Evolutionary conservation across 2,113 vertebrate species (phyloP).

Genomic region (Anarrhichthys ocellatus): DNA sequence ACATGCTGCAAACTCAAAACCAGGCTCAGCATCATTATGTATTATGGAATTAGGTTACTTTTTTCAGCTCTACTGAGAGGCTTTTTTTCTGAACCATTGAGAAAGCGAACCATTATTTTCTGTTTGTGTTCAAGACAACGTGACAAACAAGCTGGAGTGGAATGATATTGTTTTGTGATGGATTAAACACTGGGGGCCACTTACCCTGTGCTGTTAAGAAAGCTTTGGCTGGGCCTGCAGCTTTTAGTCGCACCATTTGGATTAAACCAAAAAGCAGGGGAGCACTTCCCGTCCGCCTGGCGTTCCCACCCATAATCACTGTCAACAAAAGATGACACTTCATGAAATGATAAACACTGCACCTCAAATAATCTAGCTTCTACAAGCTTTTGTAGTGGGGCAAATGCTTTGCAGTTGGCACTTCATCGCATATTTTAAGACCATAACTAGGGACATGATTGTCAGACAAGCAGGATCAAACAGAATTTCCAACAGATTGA

Average conservation of each 20-base stretch:
- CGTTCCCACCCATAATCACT: slow-evolving; percentile 97
- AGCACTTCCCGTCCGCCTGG: slow-evolving; percentile 89
- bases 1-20: slow-evolving; percentile 14
- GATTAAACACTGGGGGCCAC: slow-evolving; percentile 67
- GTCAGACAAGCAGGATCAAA: slow-evolving; percentile 81
- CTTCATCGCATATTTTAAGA: slow-evolving; percentile 64
- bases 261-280: slow-evolving; percentile 96
- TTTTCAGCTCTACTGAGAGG: neutral
- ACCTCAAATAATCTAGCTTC: slow-evolving; percentile 52
- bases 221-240: slow-evolving; percentile 91
- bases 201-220: slow-evolving; percentile 96
- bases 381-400: slow-evolving; percentile 54
- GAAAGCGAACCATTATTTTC: slow-evolving; percentile 39
- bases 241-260: slow-evolving; percentile 86
- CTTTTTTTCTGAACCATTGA: slow-evolving; percentile 22
- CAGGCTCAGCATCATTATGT: slow-evolving; percentile 16
- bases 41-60: slow-evolving; percentile 32
- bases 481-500: slow-evolving; percentile 73
- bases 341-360: slow-evolving; percentile 64
- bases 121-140: slow-evolving; percentile 48
- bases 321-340: slow-evolving; percentile 59
- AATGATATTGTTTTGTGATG: slow-evolving; percentile 62
- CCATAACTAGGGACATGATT: slow-evolving; percentile 69
- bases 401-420: slow-evolving; percentile 43
- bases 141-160: slow-evolving; percentile 48